Evolutionary conservation across 1,140 invertebrate genomes (phyloP).

Genomic region (Magallana gigas): DNA sequence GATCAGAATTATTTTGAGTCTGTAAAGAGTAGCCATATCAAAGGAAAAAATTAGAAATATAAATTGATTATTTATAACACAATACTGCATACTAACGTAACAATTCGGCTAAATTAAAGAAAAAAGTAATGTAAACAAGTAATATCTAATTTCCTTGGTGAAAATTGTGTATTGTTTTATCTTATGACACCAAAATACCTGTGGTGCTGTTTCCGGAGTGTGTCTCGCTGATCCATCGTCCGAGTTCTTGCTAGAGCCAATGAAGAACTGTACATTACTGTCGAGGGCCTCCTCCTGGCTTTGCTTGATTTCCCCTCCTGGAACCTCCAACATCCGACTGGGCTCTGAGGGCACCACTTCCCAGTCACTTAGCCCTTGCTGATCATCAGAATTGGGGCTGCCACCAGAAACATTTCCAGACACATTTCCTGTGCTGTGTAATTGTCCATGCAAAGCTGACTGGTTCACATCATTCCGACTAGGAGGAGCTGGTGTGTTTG

Average conservation of each 20-base stretch:
- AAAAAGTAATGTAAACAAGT: too few relatives aligned
- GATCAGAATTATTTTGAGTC: neutral
- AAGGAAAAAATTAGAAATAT: too few relatives aligned
- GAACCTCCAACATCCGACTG: slow-evolving; percentile 43
- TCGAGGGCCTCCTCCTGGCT: slow-evolving; percentile 67
- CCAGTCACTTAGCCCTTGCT: slow-evolving; percentile 68
- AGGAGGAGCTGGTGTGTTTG: neutral
- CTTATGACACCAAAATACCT: neutral
- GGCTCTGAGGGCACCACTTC: slow-evolving; percentile 66
- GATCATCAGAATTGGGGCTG: slow-evolving; percentile 51
- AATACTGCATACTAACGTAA: too few relatives aligned
- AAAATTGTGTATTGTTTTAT: too few relatives aligned
- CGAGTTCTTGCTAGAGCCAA: slow-evolving; percentile 62
- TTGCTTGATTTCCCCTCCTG: slow-evolving; percentile 49
- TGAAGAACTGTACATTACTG: slow-evolving; percentile 66
- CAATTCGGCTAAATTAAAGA: too few relatives aligned
- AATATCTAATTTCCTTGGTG: too few relatives aligned
- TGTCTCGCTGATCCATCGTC: slow-evolving; percentile 27
- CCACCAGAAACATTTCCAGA: slow-evolving; percentile 23
- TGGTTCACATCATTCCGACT: slow-evolving; percentile 22
- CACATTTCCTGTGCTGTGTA: slow-evolving; percentile 30
- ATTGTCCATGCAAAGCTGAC: slow-evolving; percentile 45
- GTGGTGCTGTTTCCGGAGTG: slow-evolving; percentile 21
- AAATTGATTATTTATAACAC: too few relatives aligned
- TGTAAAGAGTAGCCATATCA: neutral